Evolutionary conservation across 1,140 invertebrate genomes (phyloP).

Genomic region (Pseudomyrmex flavicornis): DNA sequence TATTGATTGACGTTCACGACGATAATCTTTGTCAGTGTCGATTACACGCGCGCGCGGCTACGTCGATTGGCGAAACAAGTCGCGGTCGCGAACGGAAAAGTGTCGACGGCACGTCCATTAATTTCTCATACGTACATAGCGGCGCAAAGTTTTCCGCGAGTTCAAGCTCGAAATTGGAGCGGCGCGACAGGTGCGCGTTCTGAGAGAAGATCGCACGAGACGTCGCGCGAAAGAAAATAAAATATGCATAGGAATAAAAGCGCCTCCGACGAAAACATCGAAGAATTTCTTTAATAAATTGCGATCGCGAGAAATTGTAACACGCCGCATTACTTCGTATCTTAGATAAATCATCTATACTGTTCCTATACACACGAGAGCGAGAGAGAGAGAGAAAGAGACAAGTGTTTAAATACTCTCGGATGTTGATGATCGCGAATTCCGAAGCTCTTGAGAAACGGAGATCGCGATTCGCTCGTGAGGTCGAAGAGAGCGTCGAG

Average conservation of each 20-base stretch:
- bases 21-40: background rate
- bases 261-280: background rate
- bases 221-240: constrained; percentile 12
- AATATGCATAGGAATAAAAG: constrained; percentile 48
- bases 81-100: constrained; percentile 5
- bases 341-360: too few species aligned
- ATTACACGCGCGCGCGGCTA: constrained; percentile 1
- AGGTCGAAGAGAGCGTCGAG: constrained; percentile 40
- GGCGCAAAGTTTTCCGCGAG: constrained; percentile 25
- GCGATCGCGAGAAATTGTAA: background rate
- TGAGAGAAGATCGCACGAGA: constrained; percentile 28
- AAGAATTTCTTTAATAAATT: constrained; percentile 44
- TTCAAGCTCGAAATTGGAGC: constrained; percentile 23
- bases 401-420: constrained; percentile 1
- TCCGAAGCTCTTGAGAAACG: background rate
- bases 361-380: too few species aligned
- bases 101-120: constrained; percentile 43
- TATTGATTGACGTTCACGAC: constrained; percentile 44
- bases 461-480: constrained; percentile 32
- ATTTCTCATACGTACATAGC: constrained; percentile 22
- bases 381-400: too few species aligned
- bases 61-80: background rate
- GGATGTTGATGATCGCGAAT: constrained; percentile 36
- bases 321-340: background rate
- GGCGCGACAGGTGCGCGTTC: constrained; percentile 7